Percentiles rank a stretch among this genome's conserved stretches.
phyloP scores from a whole-genome alignment of 92 coral and sea anemone species.

The Zoanthus gigantus region DNA sequence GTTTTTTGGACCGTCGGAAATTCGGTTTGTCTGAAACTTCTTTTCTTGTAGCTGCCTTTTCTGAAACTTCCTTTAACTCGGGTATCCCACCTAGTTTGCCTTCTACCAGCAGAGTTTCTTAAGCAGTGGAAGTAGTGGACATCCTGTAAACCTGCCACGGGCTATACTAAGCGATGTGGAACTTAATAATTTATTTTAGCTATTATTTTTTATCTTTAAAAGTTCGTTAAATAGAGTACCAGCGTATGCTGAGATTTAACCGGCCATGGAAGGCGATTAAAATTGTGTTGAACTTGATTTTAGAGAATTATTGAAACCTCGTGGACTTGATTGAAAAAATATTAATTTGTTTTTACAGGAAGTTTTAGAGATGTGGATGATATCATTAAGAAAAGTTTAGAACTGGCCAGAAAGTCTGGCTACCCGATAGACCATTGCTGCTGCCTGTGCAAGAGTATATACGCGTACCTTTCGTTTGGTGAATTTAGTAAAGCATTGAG shows the following conservation, averaged over 20 bases:
- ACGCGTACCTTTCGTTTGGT: slow-evolving; percentile 21
- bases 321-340: not conserved
- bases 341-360: not conserved
- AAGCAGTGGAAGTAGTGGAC: not conserved
- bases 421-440: not conserved
- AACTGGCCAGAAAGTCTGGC: not conserved
- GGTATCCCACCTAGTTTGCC: too few species aligned
- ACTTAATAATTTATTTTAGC: not conserved
- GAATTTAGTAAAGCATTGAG: slow-evolving; percentile 19
- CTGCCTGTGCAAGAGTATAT: not conserved
- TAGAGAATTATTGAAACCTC: not conserved
- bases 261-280: not conserved
- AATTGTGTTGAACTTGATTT: not conserved
- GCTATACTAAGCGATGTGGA: not conserved
- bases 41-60: too few species aligned
- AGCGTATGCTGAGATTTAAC: not conserved
- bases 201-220: not conserved
- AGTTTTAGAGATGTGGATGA: slow-evolving; percentile 17
- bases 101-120: not conserved
- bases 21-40: too few species aligned
- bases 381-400: slow-evolving; percentile 20
- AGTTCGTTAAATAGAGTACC: not conserved
- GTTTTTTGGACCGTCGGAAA: too few species aligned
- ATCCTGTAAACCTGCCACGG: not conserved
- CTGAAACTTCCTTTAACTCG: too few species aligned